Conservation (phyloP, 1,140 invertebrate species). For the Bombus terrestris region DNA sequence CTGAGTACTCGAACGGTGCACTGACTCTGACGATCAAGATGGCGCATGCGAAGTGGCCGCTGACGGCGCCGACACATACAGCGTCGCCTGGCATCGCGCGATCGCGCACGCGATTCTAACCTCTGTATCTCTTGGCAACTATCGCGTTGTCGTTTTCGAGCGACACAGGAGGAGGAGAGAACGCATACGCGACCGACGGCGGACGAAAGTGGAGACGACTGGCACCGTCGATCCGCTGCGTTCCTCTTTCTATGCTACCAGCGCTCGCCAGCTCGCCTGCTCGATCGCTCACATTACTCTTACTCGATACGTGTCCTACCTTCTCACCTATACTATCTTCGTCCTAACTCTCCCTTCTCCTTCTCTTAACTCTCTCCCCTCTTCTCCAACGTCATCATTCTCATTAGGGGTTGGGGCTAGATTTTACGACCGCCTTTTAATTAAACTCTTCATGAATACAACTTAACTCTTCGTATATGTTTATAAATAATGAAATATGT, state of each 20-base stretch:
- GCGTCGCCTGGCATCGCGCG: conserved; percentile 12
- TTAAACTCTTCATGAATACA: not conserved
- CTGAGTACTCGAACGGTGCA: conserved; percentile 5
- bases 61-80: conserved; percentile 1
- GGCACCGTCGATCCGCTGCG: conserved; percentile 52
- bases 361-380: not conserved
- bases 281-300: conserved; percentile 33
- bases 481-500: too few relatives aligned
- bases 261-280: not conserved
- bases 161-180: not conserved
- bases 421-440: not conserved
- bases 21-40: conserved; percentile 35
- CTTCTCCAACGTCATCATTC: not conserved
- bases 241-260: conserved; percentile 61
- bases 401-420: not conserved
- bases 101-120: conserved; percentile 19
- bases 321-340: conserved; percentile 60
- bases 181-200: not conserved
- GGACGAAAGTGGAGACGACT: conserved; percentile 54
- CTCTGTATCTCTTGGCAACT: not conserved
- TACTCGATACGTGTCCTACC: conserved; percentile 63
- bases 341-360: conserved; percentile 42
- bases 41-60: conserved; percentile 26
- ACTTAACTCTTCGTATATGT: not conserved
- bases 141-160: not conserved